Evolutionary conservation across 2,113 vertebrate species (phyloP), one percentile per base, ranked within the genome.

Genomic region (Bolborhynchus lineola): DNA sequence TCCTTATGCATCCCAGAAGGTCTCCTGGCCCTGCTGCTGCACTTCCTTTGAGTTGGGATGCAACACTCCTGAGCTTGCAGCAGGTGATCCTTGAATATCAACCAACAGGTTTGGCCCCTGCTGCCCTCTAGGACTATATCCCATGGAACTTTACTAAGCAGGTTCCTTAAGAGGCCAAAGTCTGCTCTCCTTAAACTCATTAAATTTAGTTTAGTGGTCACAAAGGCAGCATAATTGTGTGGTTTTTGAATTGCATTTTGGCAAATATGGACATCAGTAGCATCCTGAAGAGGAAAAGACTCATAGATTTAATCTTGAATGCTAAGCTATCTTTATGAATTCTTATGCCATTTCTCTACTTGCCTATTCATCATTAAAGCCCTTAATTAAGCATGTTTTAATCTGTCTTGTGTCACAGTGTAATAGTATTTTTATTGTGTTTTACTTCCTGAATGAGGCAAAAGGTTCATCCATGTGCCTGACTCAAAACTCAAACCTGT

Each of bases 241-340:
- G 21, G 1, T 0, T 29, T 93, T 59, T 75, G 19, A 70, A 7
- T 77, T 37, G 15, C 0, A 0, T 42, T 23, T 50, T 64, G 18
- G 25, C 46, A 78, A 82, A 52, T 17, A 29, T 0, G 75, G 37
- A 16, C 14, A 63, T 53, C 28, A 20, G 31, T 78, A 71, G 15
- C 55, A 24, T 53, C 4, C 7, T 41, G 50, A 69, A 65, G 2
- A 63, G 15, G 10, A 59, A 55, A 65, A 64, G 7, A 17, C 0
- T 75, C 11, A 11, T 12, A 46, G 62, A 42, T 3, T 41, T 65
- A 39, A 41, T 15, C 29, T 60, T 62, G n/a, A 88, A 72, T 16
- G 3, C 33, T 67, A 8, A 33, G 18, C 9, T 81, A n/a, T 25
- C 52, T 82, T 89, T 81, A 64, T 23, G 29, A 89, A n/a, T 23